Conservation (phyloP, 2,113 vertebrate species). For the Rousettus leschenaultii region DNA sequence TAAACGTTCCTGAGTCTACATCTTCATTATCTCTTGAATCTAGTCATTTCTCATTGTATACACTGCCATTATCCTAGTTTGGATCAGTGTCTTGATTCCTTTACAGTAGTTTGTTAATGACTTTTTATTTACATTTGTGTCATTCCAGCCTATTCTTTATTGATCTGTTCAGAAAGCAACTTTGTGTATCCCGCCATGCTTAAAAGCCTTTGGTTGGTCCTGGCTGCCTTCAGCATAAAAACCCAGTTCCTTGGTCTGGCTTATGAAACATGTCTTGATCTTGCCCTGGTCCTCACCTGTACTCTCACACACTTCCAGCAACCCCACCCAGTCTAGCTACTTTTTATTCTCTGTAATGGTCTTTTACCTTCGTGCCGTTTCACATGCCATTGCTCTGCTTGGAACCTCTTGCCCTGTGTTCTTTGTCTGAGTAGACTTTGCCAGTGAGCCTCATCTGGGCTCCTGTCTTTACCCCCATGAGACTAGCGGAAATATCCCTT, state of each 20-base stretch:
- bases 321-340: neutral
- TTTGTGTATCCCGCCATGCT: neutral
- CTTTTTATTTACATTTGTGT: constrained; percentile 7
- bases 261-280: neutral
- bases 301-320: neutral
- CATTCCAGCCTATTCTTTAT: neutral
- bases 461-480: neutral
- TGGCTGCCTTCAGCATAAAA: neutral
- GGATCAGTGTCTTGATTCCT: neutral
- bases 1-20: neutral
- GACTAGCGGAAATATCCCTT: neutral
- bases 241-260: neutral
- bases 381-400: neutral
- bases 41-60: neutral
- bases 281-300: neutral
- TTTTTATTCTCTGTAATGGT: neutral
- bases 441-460: neutral
- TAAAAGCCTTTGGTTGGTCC: neutral
- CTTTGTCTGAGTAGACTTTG: neutral
- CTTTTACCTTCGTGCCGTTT: neutral
- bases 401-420: neutral
- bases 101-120: neutral
- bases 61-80: neutral
- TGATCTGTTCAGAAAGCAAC: neutral
- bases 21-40: neutral